Conservation (phyloP, 2,797 vertebrate genomes). For the Ptychobarbus kaznakovi region DNA sequence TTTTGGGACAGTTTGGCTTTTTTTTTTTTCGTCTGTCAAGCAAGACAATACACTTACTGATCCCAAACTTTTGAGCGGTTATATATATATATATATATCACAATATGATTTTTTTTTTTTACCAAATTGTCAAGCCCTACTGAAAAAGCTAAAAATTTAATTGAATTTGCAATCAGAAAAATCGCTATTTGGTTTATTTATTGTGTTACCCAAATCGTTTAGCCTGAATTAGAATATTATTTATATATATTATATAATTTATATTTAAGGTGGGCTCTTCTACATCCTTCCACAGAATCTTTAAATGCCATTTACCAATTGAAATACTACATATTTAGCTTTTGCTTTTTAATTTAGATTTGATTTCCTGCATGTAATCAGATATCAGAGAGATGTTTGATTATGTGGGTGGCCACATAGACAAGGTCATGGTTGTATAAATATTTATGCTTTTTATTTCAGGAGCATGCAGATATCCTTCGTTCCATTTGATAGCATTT, state of each 20-base stretch:
- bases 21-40: too few species aligned
- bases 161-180: background rate
- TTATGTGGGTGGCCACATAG: background rate
- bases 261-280: background rate
- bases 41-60: too few species aligned
- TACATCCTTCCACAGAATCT: background rate
- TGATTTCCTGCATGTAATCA: background rate
- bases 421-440: background rate
- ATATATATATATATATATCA: too few species aligned
- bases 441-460: conserved; percentile 22
- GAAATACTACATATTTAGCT: background rate
- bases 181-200: background rate
- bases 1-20: too few species aligned
- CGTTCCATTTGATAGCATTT: background rate
- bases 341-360: conserved; percentile 9
- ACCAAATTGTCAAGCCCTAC: too few species aligned
- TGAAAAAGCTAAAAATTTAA: too few species aligned
- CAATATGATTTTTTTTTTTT: too few species aligned
- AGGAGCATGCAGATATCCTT: background rate
- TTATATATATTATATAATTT: background rate
- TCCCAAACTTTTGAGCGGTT: too few species aligned
- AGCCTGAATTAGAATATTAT: background rate
- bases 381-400: background rate
- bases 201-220: background rate
- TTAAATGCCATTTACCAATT: background rate